A percentile compares a stretch with the other conserved stretches of the same genome.
Evolutionary conservation across 2,888 invertebrate genomes (phyloP).

Genomic region (Drosophila kambysellisi): DNA sequence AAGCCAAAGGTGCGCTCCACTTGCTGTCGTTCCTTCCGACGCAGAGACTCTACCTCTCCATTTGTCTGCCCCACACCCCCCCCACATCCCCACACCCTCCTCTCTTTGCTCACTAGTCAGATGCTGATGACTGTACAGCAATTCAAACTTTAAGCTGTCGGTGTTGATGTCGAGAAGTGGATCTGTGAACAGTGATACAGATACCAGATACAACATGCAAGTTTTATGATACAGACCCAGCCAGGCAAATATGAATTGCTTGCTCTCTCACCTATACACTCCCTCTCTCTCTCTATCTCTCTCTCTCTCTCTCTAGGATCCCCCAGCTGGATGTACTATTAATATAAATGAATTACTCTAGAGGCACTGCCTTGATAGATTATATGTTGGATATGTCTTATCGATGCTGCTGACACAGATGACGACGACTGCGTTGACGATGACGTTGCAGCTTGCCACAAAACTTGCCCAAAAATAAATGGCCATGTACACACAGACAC

Average conservation of each 20-base stretch:
- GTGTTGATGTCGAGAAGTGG: conserved; percentile 65
- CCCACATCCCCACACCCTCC: neutral
- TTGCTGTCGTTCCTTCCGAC: conserved; percentile 67
- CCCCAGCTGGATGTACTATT: conserved; percentile 53
- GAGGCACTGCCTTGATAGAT: conserved; percentile 65
- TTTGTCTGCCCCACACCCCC: neutral
- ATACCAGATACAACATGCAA: conserved; percentile 20
- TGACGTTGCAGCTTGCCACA: conserved; percentile 50
- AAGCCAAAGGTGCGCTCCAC: conserved; percentile 75
- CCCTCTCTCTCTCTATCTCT: neutral
- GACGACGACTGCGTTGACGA: conserved; percentile 30
- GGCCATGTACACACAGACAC: conserved; percentile 1
- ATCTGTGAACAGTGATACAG: conserved; percentile 50
- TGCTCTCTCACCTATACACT: conserved; percentile 1
- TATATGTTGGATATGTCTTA: conserved; percentile 74
- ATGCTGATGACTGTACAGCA: conserved; percentile 69
- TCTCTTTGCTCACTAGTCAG: neutral
- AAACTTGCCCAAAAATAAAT: conserved; percentile 49
- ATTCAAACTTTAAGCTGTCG: conserved; percentile 76
- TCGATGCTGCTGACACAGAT: conserved; percentile 63
- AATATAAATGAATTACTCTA: conserved; percentile 79
- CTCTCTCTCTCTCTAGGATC: neutral
- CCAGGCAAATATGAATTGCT: conserved; percentile 40
- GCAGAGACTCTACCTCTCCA: conserved; percentile 3
- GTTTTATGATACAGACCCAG: conserved; percentile 10